Evolutionary conservation across 2,113 vertebrate genomes (phyloP).

Genomic region (Hirundichthys speculiger): DNA sequence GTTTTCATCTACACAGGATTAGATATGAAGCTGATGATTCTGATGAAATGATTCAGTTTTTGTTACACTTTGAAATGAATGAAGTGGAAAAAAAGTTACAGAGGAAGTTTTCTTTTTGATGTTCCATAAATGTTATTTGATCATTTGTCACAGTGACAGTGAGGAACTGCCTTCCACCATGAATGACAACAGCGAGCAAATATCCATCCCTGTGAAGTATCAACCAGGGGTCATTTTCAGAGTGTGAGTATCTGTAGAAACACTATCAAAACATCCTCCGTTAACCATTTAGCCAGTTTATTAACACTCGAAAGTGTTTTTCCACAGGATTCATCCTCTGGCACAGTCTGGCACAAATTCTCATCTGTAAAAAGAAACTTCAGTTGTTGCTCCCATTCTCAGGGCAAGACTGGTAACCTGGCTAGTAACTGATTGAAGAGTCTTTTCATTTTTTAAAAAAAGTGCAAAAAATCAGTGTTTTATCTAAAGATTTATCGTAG

Average conservation of each 20-base stretch:
- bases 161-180: constrained; percentile 84
- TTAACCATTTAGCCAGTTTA: no score
- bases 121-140: not conserved
- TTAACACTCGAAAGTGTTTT: no score
- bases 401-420: no score
- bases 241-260: constrained; percentile 79
- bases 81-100: not conserved
- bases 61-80: not conserved
- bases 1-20: not conserved
- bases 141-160: constrained; percentile 86
- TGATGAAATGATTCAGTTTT: not conserved
- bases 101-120: not conserved
- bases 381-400: no score
- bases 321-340: no score
- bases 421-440: no score
- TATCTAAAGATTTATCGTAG: no score
- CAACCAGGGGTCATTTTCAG: constrained; percentile 87
- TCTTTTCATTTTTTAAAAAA: no score
- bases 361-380: no score
- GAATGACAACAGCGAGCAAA: constrained; percentile 82
- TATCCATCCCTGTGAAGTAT: constrained; percentile 89
- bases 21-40: not conserved
- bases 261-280: no score
- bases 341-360: no score
- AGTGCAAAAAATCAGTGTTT: no score